Evolutionary conservation across 2,888 invertebrate species (phyloP).

Genomic region (Dolomedes plantarius): DNA sequence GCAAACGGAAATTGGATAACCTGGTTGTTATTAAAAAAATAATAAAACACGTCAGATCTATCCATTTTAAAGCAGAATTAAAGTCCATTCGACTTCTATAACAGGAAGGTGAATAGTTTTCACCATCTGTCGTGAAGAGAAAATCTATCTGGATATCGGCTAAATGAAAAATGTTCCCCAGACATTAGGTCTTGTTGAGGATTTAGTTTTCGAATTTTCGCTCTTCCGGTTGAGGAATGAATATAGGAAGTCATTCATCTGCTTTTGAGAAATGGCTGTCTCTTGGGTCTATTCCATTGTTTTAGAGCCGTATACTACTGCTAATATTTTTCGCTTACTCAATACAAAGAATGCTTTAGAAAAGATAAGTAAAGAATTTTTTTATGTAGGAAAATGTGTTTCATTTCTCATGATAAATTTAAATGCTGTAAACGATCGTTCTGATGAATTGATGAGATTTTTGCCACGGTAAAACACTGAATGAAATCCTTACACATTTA

Average conservation of each 20-base stretch:
- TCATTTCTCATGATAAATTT: too few species aligned
- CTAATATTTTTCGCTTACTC: background rate
- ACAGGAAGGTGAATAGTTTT: background rate
- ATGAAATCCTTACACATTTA: too few species aligned
- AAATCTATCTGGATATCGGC: background rate
- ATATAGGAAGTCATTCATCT: background rate
- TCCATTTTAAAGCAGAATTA: background rate
- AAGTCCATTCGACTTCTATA: background rate
- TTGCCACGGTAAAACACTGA: too few species aligned
- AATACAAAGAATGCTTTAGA: background rate
- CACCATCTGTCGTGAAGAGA: background rate
- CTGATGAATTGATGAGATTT: too few species aligned
- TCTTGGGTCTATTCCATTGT: background rate
- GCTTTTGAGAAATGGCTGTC: background rate
- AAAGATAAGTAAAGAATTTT: too few species aligned
- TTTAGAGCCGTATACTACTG: background rate
- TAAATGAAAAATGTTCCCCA: background rate
- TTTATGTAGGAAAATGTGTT: too few species aligned
- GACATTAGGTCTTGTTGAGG: slow-evolving; percentile 1
- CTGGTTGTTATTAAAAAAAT: background rate
- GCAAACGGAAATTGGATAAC: background rate
- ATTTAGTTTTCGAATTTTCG: background rate
- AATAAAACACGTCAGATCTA: background rate
- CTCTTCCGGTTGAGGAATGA: background rate
- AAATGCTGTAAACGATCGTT: too few species aligned